phyloP scores from a whole-genome alignment of 2,797 vertebrate genomes.

The Iguana delicatissima region DNA sequence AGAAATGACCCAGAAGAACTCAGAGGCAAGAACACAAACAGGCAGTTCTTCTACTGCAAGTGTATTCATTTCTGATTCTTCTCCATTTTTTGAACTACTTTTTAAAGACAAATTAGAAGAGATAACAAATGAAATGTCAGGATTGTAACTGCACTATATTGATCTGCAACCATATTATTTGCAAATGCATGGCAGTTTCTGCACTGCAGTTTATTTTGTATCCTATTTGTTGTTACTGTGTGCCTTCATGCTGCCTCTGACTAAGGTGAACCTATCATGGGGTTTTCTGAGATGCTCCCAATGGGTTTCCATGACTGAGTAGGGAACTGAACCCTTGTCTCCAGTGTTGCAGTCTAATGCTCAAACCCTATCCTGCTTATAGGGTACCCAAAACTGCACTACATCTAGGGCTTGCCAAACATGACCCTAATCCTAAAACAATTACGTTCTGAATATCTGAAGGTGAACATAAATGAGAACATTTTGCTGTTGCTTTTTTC shows the following conservation, averaged over 20 bases:
- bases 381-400: constrained; percentile 6
- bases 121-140: constrained; percentile 7
- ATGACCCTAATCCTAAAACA: not conserved
- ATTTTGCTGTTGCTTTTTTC: not conserved
- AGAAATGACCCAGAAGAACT: not conserved
- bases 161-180: constrained; percentile 7
- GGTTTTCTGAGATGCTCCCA: too few species aligned
- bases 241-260: too few species aligned
- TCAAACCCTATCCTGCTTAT: not conserved
- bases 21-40: not conserved
- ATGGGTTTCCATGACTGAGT: too few species aligned
- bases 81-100: constrained; percentile 22
- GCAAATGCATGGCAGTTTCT: not conserved
- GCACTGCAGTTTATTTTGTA: constrained; percentile 1
- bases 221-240: too few species aligned
- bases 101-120: constrained; percentile 9
- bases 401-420: constrained; percentile 13
- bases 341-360: too few species aligned
- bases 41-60: not conserved
- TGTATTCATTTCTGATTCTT: not conserved
- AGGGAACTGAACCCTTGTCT: too few species aligned
- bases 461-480: constrained; percentile 3
- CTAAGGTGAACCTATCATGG: too few species aligned
- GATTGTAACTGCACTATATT: constrained; percentile 11
- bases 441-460: constrained; percentile 29